A percentile compares a stretch with the other conserved stretches of the same genome.
Evolutionary conservation across 2,888 invertebrate genomes (phyloP).

Genomic region (Entomobrya proxima): DNA sequence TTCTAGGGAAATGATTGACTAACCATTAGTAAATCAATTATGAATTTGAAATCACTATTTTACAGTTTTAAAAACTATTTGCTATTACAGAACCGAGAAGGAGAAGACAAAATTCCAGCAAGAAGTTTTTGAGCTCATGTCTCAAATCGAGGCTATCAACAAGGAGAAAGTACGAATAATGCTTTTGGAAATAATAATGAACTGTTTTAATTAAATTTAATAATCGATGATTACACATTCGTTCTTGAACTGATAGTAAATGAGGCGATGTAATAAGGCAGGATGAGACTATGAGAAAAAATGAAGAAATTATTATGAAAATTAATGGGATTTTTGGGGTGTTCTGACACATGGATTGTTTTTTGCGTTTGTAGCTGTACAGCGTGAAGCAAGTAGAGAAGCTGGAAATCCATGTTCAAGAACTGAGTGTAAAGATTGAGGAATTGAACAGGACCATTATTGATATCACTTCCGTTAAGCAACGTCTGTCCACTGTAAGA

Average conservation of each 20-base stretch:
- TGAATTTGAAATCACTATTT: not conserved
- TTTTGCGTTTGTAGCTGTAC: constrained; percentile 79
- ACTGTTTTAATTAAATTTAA: not conserved
- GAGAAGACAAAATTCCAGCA: constrained; percentile 99
- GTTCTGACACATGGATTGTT: constrained; percentile 11
- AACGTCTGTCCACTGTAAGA: constrained; percentile 90
- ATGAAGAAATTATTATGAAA: not conserved
- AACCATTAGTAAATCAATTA: not conserved
- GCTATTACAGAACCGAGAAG: constrained; percentile 93
- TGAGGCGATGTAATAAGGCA: constrained; percentile 55
- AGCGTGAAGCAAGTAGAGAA: constrained; percentile 90
- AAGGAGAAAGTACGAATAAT: constrained; percentile 89
- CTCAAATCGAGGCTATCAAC: constrained; percentile 94
- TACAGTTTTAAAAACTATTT: not conserved
- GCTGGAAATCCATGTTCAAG: constrained; percentile 93
- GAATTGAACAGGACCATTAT: constrained; percentile 97
- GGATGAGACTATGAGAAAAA: constrained; percentile 58
- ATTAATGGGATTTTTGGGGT: not conserved
- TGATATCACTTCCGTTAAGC: constrained; percentile 97
- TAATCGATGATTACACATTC: constrained; percentile 43
- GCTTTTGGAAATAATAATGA: not conserved
- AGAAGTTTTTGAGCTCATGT: constrained; percentile 97
- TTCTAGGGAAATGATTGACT: not conserved
- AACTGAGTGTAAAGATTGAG: constrained; percentile 96
- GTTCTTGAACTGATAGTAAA: constrained; percentile 62